phyloP scores from a whole-genome alignment of 64 coral and sea anemone genomes.

The Exaiptasia diaphana region DNA sequence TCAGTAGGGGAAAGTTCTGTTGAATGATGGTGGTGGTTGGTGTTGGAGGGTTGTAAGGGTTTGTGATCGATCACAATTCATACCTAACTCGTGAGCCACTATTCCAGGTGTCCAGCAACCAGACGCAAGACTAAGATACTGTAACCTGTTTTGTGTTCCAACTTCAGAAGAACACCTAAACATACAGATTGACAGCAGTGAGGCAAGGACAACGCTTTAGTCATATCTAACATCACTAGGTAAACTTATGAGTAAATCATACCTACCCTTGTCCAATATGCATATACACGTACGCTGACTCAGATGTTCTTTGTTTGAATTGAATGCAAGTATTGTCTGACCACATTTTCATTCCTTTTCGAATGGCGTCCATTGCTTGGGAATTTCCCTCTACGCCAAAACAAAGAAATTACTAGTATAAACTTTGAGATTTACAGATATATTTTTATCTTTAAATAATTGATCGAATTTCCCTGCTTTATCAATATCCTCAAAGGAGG shows the following conservation, averaged over 20 bases:
- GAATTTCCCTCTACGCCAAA: neutral
- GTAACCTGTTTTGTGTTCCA: constrained; percentile 3
- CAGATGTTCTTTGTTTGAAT: constrained; percentile 30
- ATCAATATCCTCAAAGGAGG: neutral
- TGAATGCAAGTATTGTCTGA: constrained; percentile 42
- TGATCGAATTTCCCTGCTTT: neutral
- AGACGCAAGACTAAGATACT: constrained; percentile 17
- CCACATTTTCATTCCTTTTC: constrained; percentile 66
- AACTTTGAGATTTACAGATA: neutral
- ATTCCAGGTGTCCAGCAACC: constrained; percentile 45
- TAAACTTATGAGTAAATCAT: neutral
- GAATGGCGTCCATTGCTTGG: constrained; percentile 50
- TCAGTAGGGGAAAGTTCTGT: too few species aligned
- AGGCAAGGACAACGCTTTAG: neutral
- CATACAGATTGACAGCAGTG: neutral
- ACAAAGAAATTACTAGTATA: neutral
- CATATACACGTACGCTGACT: constrained; percentile 6
- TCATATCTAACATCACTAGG: neutral
- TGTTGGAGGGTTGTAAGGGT: too few species aligned
- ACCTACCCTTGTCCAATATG: constrained; percentile 21
- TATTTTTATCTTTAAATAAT: neutral
- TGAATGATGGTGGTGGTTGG: too few species aligned
- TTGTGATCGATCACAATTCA: too few species aligned
- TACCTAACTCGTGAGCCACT: constrained; percentile 53
- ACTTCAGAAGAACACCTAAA: constrained; percentile 51